Conservation (phyloP, 2,888 invertebrate genomes). For the Nycteola revayana region DNA sequence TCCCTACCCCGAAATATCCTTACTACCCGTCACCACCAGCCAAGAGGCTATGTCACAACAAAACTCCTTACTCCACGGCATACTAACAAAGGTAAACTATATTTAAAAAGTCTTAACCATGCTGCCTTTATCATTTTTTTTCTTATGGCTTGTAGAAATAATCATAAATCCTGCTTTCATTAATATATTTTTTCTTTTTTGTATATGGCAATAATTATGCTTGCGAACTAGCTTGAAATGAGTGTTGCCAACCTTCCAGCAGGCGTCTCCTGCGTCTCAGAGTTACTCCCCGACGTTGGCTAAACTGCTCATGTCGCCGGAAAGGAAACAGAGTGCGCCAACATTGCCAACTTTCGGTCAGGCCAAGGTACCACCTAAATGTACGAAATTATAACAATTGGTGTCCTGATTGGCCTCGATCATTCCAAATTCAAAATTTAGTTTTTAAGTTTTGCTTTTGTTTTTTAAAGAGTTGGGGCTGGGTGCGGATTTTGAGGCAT, state of each 20-base stretch:
- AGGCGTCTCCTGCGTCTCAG: constrained; percentile 79
- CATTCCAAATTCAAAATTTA: constrained; percentile 78
- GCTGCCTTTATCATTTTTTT: constrained; percentile 5
- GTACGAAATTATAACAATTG: constrained; percentile 63
- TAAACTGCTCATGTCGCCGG: constrained; percentile 87
- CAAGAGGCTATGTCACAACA: constrained; percentile 68
- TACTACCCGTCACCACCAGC: constrained; percentile 85
- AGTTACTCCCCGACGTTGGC: constrained; percentile 91
- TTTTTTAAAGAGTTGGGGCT: constrained; percentile 42
- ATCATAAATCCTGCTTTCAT: constrained; percentile 37
- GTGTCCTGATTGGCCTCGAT: constrained; percentile 77
- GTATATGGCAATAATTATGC: constrained; percentile 41
- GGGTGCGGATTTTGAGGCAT: constrained; percentile 11
- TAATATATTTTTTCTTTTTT: constrained; percentile 35
- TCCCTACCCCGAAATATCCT: constrained; percentile 90
- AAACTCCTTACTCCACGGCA: constrained; percentile 88
- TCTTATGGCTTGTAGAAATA: constrained; percentile 32
- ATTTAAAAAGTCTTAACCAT: no score
- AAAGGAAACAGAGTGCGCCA: constrained; percentile 71
- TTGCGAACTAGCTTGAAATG: constrained; percentile 64
- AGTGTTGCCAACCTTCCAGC: constrained; percentile 80
- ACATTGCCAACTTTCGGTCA: constrained; percentile 77
- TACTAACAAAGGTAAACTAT: constrained; percentile 86
- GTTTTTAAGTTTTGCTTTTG: constrained; percentile 51
- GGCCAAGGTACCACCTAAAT: constrained; percentile 76